Base-by-base conservation (phyloP, 1,140 invertebrate species). In the Drosophila sproati region DNA sequence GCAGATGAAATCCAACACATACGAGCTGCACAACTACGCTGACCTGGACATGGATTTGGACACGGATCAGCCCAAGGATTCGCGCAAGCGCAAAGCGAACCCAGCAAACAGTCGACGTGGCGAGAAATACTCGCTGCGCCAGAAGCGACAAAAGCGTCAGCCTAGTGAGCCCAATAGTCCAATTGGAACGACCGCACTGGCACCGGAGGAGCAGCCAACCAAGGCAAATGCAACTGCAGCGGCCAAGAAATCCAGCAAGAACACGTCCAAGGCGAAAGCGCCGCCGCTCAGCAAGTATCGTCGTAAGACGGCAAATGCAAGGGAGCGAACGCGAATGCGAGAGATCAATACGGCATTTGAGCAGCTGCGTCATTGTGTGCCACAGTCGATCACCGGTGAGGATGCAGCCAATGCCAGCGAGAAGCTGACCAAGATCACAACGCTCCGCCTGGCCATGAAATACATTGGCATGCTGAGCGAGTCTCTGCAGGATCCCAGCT, bases 311-410 rank as follows among this genome's bases (percentile, higher is more conserved):
- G 97, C 97, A 1, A 98, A 98, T 93, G 97, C 97, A 0, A 93
- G 97, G 3, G 97, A 98, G 92, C 92, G 97, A 34, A 95, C 94
- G 59, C 93, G 97, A 52, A 98, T 98, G 97, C 93, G 96, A 56
- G 97, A 98, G 91, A 98, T 98, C 72, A 98, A 98, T 93, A 94
- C 95, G 51, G 97, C 97, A 0, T 98, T 98, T 93, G 97, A 98
- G 92, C 94, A 95, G 2, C 93, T 98, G 0, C 94, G 96, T 28
- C 94, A 94, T 43, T 96, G 95, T 5, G 96, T 98, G 1, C 97
- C 97, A 1, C 93, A 93, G 8, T 88, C 91, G 5, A 91, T 93
- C 20, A 77, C 85, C 12, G 89, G 91, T 31, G 91, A 92, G 35
- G 91, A 91, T 70, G 59, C 82, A 7, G 93, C 93, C 6, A 93